Base-by-base conservation (phyloP, 2,797 vertebrate species). In the Lerista edwardsae region DNA sequence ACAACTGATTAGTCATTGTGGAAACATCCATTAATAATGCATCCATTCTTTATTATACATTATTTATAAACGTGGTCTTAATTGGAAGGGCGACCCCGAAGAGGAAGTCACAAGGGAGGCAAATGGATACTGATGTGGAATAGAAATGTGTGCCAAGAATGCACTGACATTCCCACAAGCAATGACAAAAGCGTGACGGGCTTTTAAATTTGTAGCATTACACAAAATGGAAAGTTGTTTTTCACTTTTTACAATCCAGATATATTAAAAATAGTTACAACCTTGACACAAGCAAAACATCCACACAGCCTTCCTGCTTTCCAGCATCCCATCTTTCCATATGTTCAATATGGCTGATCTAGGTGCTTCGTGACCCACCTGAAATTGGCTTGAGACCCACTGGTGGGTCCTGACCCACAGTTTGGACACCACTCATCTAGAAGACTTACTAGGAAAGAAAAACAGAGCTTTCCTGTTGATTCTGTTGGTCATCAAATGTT, bases 381-480 rank as follows among this genome's bases (percentile, higher is more conserved):
- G n/a, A n/a, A n/a, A n/a, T n/a, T n/a, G n/a, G n/a, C n/a, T n/a
- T n/a, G n/a, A n/a, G n/a, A n/a, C n/a, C n/a, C n/a, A n/a, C n/a
- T n/a, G n/a, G n/a, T n/a, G n/a, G n/a, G n/a, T n/a, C n/a, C n/a
- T n/a, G n/a, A n/a, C n/a, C n/a, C n/a, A n/a, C n/a, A n/a, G n/a
- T n/a, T n/a, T n/a, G n/a, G n/a, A n/a, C 41, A 44, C 41, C 41
- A 44, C 9, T 44, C 9, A 44, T 44, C 9, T 44, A 44, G 41
- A 44, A 44, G 41, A 44, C 41, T 47, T 8, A 7, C 2, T 47
- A 47, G 47, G 11, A 47, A 10, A 47, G 47, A 65, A 74, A 27
- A 84, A 88, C 31, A 7, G 59, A 87, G 79, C 41, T 84, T 85
- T 88, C 67, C 51, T 90, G 71, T 89, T 47, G 64, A 80, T 86